phyloP scores from a whole-genome alignment of 2,797 vertebrate genomes.

The Falco naumanni region DNA sequence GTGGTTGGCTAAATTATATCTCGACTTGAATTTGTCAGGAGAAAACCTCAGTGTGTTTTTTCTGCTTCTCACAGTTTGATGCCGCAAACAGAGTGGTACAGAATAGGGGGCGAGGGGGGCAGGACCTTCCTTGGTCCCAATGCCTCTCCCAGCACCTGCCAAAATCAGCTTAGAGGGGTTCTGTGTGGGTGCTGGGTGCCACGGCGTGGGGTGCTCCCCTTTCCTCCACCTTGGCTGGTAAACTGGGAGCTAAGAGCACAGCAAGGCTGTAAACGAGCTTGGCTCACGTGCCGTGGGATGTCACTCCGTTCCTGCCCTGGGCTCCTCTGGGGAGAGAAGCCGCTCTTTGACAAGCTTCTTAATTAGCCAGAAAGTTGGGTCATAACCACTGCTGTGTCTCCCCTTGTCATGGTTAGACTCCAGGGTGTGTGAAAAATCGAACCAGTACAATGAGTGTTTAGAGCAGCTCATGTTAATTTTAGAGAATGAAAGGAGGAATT shows the following conservation, averaged over 20 bases:
- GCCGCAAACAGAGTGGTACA: not conserved
- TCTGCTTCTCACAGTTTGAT: not conserved
- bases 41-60: not conserved
- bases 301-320: not conserved
- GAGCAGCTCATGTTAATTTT: not conserved
- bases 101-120: not conserved
- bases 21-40: not conserved
- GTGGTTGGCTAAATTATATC: not conserved
- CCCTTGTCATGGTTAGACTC: slow-evolving; percentile 17
- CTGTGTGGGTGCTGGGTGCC: not conserved
- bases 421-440: slow-evolving; percentile 27
- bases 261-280: not conserved
- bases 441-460: not conserved
- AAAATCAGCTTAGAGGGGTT: not conserved
- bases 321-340: not conserved
- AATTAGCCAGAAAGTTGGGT: slow-evolving; percentile 47
- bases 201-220: accelerated
- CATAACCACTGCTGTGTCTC: slow-evolving; percentile 15
- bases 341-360: slow-evolving; percentile 7
- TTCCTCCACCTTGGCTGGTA: accelerated
- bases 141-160: not conserved
- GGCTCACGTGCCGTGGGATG: not conserved
- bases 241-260: not conserved
- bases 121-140: not conserved
- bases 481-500: slow-evolving; percentile 8